Evolutionary conservation across 2,113 vertebrate genomes (phyloP).

Genomic region (Chlamydotis undulata): DNA sequence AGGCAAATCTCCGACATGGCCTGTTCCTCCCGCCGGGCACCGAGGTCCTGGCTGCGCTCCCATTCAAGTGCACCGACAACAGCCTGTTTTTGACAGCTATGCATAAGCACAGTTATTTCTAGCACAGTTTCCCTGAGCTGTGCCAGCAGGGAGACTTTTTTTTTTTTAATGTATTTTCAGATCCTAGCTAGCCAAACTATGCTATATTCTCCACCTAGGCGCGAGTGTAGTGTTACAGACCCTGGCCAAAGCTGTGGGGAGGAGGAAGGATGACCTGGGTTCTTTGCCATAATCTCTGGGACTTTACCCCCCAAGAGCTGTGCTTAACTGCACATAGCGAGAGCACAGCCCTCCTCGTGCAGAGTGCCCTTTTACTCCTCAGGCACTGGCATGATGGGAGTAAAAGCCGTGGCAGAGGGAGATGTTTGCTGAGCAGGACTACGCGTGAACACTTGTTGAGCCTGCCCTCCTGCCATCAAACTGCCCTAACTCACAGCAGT

Average conservation of each 20-base stretch:
- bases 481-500: neutral
- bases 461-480: neutral
- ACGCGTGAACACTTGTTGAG: accelerated
- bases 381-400: accelerated
- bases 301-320: neutral
- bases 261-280: neutral
- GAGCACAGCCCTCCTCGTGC: accelerated
- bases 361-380: neutral
- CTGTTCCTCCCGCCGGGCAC: neutral
- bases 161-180: conserved; percentile 11
- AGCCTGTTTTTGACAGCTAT: conserved; percentile 51
- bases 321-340: neutral
- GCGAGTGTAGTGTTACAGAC: neutral
- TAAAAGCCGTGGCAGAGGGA: neutral
- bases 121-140: conserved; percentile 55
- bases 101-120: conserved; percentile 55
- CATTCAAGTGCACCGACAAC: neutral
- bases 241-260: neutral
- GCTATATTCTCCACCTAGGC: neutral
- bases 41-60: conserved; percentile 29
- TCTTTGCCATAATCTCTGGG: neutral
- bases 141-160: neutral
- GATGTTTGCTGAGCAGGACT: neutral
- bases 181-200: neutral
- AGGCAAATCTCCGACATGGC: neutral